These are phyloP conservation scores for Antheraea mylitta DNA, from an alignment of 1,140 invertebrate species.

Conservation along the genomic window DNA sequence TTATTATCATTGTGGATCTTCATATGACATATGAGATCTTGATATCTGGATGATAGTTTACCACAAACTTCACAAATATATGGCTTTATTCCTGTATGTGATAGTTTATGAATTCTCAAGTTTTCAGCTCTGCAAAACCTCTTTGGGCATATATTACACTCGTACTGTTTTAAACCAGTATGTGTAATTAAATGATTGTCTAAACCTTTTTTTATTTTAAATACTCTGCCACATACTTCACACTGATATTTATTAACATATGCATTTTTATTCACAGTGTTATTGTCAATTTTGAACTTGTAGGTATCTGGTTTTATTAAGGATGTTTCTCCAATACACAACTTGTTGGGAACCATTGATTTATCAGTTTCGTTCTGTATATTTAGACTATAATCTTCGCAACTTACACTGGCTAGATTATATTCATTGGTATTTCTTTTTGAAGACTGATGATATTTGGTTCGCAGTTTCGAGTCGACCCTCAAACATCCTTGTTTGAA, in stretches of 20 bases:
- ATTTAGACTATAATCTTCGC: background rate
- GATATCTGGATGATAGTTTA: slow-evolving; percentile 36
- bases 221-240: slow-evolving; percentile 77
- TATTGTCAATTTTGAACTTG: background rate
- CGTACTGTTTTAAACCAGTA: slow-evolving; percentile 45
- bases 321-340: background rate
- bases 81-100: slow-evolving; percentile 50
- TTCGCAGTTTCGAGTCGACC: slow-evolving; percentile 32
- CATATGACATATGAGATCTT: slow-evolving; percentile 46
- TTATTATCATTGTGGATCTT: slow-evolving; percentile 51
- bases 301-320: background rate
- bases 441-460: background rate
- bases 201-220: slow-evolving; percentile 75
- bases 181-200: slow-evolving; percentile 81
- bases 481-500: slow-evolving; percentile 52
- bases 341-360: background rate
- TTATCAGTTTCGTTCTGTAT: background rate
- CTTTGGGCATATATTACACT: slow-evolving; percentile 41
- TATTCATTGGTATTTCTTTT: background rate
- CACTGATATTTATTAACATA: slow-evolving; percentile 31
- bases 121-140: slow-evolving; percentile 34
- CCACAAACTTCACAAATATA: slow-evolving; percentile 60
- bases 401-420: background rate
- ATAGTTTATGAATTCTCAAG: slow-evolving; percentile 34
- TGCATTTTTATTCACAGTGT: background rate